phyloP scores from a whole-genome alignment of 2,888 invertebrate species.

The Cerceris ruficornis region DNA sequence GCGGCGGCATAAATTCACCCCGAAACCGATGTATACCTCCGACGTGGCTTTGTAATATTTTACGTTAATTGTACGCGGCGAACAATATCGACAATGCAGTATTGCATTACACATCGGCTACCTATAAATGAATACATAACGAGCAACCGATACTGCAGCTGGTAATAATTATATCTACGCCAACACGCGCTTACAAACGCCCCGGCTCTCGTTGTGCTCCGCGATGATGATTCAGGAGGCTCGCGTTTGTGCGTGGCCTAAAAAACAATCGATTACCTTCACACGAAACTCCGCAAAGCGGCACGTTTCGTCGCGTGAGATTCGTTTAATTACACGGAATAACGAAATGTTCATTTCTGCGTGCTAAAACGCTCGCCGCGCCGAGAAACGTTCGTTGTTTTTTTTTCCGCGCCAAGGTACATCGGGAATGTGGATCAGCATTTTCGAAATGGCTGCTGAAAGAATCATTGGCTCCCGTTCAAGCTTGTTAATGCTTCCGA shows the following conservation, averaged over 20 bases:
- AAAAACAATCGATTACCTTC: conserved; percentile 48
- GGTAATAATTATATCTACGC: conserved; percentile 64
- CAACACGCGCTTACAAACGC: conserved; percentile 30
- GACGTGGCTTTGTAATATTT: conserved; percentile 59
- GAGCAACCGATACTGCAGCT: conserved; percentile 59
- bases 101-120: conserved; percentile 63
- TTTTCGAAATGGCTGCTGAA: too few species aligned
- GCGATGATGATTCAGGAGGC: conserved; percentile 58
- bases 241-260: conserved; percentile 39
- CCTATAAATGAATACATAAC: conserved; percentile 67
- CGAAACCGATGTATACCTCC: conserved; percentile 52
- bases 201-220: conserved; percentile 32
- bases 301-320: conserved; percentile 28
- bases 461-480: too few species aligned
- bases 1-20: conserved; percentile 49
- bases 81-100: conserved; percentile 65
- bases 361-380: not conserved
- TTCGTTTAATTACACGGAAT: conserved; percentile 54
- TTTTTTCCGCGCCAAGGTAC: too few species aligned
- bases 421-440: too few species aligned
- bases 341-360: conserved; percentile 48
- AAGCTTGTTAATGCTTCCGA: too few species aligned
- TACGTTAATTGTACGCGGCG: conserved; percentile 65
- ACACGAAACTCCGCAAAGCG: conserved; percentile 21
- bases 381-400: too few species aligned